A percentile compares a stretch with the other conserved stretches of the same genome.
phyloP scores from a whole-genome alignment of 2,113 vertebrate species.

The Crotalus helleri region DNA sequence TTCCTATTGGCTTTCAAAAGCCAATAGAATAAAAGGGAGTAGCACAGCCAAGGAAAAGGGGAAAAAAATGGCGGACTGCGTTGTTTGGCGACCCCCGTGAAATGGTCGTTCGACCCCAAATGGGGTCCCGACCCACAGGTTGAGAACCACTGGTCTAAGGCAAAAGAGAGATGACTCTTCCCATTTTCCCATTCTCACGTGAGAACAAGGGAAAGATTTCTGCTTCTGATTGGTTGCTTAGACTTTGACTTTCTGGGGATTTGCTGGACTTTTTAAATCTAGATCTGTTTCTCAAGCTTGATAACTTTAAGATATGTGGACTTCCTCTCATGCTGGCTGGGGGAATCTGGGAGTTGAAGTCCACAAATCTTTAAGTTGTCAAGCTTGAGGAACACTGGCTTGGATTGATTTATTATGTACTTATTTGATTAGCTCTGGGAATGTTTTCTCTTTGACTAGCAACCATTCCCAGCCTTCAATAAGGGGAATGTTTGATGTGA shows the following conservation, averaged over 20 bases:
- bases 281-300: not conserved
- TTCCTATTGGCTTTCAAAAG: too few relatives aligned
- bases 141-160: not conserved
- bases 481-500: not conserved
- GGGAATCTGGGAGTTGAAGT: not conserved
- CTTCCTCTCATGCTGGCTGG: not conserved
- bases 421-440: too few relatives aligned
- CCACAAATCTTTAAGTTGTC: not conserved
- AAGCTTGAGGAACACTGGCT: too few relatives aligned
- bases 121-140: too few relatives aligned
- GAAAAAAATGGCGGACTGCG: too few relatives aligned
- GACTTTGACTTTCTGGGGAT: not conserved
- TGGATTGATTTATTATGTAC: too few relatives aligned
- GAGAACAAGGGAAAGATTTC: not conserved
- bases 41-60: too few relatives aligned
- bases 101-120: too few relatives aligned
- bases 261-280: not conserved
- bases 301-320: not conserved
- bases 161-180: not conserved
- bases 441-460: not conserved
- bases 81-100: too few relatives aligned
- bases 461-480: not conserved
- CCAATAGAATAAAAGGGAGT: too few relatives aligned
- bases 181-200: not conserved
- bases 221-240: not conserved